Evolutionary conservation across 1,140 invertebrate genomes (phyloP).

Genomic region (Paracyclopina nana): DNA sequence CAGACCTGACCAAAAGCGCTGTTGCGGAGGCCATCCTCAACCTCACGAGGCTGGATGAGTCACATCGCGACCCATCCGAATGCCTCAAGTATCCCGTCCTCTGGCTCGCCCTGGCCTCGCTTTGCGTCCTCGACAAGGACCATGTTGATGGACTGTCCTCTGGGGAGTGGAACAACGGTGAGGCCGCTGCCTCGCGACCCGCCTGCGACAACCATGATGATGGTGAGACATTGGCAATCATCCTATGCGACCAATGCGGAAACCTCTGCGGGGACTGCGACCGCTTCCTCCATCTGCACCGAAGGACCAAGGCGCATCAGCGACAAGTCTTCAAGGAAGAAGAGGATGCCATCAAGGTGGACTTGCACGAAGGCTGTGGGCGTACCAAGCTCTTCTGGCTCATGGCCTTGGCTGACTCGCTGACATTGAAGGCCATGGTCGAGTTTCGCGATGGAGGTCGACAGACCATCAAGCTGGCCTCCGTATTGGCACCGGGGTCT

Average conservation of each 20-base stretch:
- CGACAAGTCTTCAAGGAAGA: constrained; percentile 78
- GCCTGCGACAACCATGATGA: constrained; percentile 93
- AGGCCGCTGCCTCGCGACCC: constrained; percentile 33
- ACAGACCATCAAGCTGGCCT: constrained; percentile 27
- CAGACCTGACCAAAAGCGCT: constrained; percentile 62
- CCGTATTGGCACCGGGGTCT: constrained; percentile 23
- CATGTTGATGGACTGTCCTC: constrained; percentile 65
- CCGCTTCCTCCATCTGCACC: constrained; percentile 72
- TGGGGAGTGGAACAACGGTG: constrained; percentile 40
- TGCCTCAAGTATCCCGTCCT: constrained; percentile 61
- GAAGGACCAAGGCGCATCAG: constrained; percentile 61
- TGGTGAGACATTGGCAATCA: constrained; percentile 74
- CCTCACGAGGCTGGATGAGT: constrained; percentile 56
- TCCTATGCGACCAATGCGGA: constrained; percentile 70
- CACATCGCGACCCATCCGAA: constrained; percentile 43
- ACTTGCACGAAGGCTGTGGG: constrained; percentile 86
- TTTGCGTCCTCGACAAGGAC: constrained; percentile 75
- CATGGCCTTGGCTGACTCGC: constrained; percentile 68
- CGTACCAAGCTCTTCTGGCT: constrained; percentile 88
- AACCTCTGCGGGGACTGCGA: constrained; percentile 90
- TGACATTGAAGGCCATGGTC: constrained; percentile 65
- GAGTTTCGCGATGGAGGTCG: constrained; percentile 61
- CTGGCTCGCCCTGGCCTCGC: constrained; percentile 77
- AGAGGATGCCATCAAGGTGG: constrained; percentile 64
- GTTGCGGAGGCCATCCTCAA: constrained; percentile 72